Conservation (phyloP, 2,888 invertebrate species). For the Kryphioiulus occultus region DNA sequence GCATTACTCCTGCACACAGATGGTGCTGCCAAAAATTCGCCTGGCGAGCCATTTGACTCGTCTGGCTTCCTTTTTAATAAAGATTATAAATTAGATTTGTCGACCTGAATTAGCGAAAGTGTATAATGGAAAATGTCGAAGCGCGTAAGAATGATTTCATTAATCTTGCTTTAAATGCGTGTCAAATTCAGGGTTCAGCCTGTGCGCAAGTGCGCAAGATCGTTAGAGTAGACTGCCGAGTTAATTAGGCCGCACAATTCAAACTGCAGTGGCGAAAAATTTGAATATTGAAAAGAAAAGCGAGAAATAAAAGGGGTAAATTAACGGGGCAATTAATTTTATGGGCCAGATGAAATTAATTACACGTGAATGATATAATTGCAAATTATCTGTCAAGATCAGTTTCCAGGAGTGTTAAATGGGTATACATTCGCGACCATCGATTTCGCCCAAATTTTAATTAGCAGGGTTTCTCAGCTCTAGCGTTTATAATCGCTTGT, state of each 20-base stretch:
- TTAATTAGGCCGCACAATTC: neutral
- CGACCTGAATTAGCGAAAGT: too few relatives aligned
- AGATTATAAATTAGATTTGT: too few relatives aligned
- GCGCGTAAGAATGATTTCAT: neutral
- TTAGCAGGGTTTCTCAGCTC: neutral
- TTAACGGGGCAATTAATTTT: neutral
- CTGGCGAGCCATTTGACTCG: too few relatives aligned
- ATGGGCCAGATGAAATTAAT: neutral
- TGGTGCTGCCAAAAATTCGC: too few relatives aligned
- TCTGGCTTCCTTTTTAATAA: too few relatives aligned
- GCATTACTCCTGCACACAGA: too few relatives aligned
- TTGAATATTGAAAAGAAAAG: neutral
- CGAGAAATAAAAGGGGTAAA: neutral
- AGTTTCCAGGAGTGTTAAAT: neutral
- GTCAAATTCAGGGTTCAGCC: neutral
- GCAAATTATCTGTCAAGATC: neutral
- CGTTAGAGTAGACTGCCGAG: neutral
- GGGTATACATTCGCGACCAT: neutral
- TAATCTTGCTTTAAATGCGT: neutral
- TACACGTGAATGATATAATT: neutral
- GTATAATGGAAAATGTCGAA: neutral
- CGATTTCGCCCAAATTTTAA: neutral
- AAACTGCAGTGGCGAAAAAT: neutral
- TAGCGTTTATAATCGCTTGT: too few relatives aligned
- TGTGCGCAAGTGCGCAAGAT: neutral